Base-by-base conservation (phyloP, 2,888 invertebrate genomes). In the Drosophila longiperda region DNA sequence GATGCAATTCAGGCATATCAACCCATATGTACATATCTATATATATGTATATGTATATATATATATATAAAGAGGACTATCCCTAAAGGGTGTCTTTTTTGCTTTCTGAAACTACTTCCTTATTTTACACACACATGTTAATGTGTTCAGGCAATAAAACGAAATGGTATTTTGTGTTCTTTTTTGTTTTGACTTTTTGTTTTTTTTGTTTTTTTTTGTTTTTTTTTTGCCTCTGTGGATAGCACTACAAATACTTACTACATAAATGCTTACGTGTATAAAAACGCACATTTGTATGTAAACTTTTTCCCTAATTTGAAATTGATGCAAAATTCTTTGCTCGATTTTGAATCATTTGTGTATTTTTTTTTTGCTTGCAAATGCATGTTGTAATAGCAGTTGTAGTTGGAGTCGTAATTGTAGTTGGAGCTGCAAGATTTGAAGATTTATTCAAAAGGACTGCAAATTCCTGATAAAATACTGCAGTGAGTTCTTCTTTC, bases 391-490 rank as follows among this genome's bases (percentile, higher is more conserved):
- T 23, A 8, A n/a, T 48, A 15, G 26, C 8, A n/a, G 12, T 12
- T 23, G 33, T 20, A 50, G 49, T 38, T 38, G 8, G 12, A 26
- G 26, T 38, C 6, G 36, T 36, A 26, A 36, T 54, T 54, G 36
- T 54, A 20, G 15, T 45, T 49, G 26, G 26, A 38, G 26, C 38
- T 36, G 23, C 17, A 54, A 38, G 68, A 59, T 75, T 68, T 40
- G 60, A 33, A 60, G 64, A 70, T 64, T 64, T 70, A 63, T 70
- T 61, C 33, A 34, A 26, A 55, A 61, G 53, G 70, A 42, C 57
- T 64, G 34, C 49, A 66, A 64, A 58, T 74, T 38, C 63, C 52
- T 52, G 61, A 72, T 75, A 62, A 63, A 75, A 77, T 71, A 48
- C 69, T 50, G 33, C 34, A 40, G 60, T 52, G 68, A 62, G 58